Evolutionary conservation across 2,888 invertebrate species (phyloP), one percentile per base, ranked within the genome.

Genomic region (Trichogramma dendrolimi): DNA sequence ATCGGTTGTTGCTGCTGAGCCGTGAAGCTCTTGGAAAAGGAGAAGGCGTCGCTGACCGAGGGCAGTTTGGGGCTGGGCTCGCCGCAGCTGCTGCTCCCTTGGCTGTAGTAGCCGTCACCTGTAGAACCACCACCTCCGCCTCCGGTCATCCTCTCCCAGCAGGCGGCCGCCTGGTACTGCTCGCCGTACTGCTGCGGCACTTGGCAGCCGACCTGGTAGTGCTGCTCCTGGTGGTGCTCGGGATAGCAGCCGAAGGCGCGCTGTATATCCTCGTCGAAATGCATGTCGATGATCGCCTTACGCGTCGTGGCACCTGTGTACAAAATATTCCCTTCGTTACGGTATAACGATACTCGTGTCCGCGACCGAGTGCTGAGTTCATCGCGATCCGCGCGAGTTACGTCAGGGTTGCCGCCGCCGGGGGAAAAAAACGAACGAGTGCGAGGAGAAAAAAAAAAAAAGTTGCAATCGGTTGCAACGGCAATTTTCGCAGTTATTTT

Each of bases 41-140:
- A 75, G 51, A 79, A 79, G 1, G 77, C 79, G 0, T 75, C 71
- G 8, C 68, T 71, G 5, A 78, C 72, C 4, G 77, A 67, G 0
- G 77, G 77, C 11, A 77, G 60, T 40, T 70, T 66, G 7, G 70
- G 71, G 1, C 39, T 43, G 4, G 55, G 27, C 14, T 64, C 53
- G 2, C 62, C 62, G 0, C 57, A n/a, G 10, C 39, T 14, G 5
- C 4, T 14, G 10, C 6, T 58, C 64, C 6, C 71, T 67, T 27
- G 63, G 63, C 42, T 76, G 70, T 63, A 73, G 72, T 54, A 73
- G 74, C 43, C 4, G 71, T 68, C 40, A 74, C 55, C 44, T 74
- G 73, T 0, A 63, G 62, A 14, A 71, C 70, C 38, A 67, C 6
- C 11, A 71, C 27, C 27, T 1, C n/a, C 11, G 4, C 7, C 11